phyloP scores from a whole-genome alignment of 2,113 vertebrate species.

The Petromus typicus region DNA sequence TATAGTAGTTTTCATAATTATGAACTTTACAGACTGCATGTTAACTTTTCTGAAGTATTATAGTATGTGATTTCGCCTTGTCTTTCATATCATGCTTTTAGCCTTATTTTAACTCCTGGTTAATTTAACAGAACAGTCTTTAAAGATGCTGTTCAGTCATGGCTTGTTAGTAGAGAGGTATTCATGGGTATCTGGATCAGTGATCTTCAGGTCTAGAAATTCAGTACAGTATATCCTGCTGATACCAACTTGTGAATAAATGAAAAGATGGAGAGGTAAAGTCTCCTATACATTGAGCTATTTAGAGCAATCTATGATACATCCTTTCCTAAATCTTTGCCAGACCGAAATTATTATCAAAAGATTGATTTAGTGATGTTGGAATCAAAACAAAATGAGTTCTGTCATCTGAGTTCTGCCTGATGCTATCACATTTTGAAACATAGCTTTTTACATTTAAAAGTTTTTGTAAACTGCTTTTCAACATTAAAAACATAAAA shows the following conservation, averaged over 20 bases:
- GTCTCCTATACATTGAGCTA: conserved; percentile 12
- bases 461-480: neutral
- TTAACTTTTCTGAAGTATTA: conserved; percentile 10
- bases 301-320: neutral
- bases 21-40: neutral
- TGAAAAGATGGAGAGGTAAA: neutral
- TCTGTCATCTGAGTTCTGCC: conserved; percentile 26
- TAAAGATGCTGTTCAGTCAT: conserved; percentile 2
- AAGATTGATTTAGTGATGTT: conserved; percentile 30
- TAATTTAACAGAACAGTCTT: neutral
- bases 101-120: conserved; percentile 18
- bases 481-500: neutral
- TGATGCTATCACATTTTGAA: neutral
- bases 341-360: neutral
- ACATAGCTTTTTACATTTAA: neutral
- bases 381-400: conserved; percentile 38
- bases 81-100: neutral
- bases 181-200: neutral
- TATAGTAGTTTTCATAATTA: conserved; percentile 11
- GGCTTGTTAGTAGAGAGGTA: neutral
- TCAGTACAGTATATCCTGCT: conserved; percentile 1
- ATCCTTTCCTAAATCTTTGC: conserved; percentile 32
- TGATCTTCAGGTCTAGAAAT: conserved; percentile 20
- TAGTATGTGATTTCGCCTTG: neutral
- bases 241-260: neutral